A percentile compares a stretch with the other conserved stretches of the same genome.
Conservation (phyloP, 2,888 invertebrate genomes). For the Rosalia funebris region DNA sequence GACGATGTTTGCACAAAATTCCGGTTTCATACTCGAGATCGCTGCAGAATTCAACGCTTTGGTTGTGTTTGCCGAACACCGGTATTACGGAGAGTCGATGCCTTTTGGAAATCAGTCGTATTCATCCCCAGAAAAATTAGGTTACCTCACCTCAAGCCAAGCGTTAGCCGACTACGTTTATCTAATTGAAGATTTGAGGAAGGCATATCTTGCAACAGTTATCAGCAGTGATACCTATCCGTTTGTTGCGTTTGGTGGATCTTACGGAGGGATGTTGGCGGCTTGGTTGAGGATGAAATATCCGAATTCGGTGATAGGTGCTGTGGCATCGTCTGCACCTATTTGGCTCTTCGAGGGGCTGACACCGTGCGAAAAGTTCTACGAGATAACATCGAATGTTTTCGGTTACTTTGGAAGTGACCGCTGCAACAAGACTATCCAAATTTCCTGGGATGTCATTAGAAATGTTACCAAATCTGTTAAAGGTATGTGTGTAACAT, state of each 20-base stretch:
- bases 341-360: conserved; percentile 85
- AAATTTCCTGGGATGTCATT: conserved; percentile 80
- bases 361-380: conserved; percentile 80
- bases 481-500: conserved; percentile 25
- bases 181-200: conserved; percentile 73
- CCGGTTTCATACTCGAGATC: conserved; percentile 94
- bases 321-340: conserved; percentile 93
- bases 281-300: conserved; percentile 97
- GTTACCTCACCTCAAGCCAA: conserved; percentile 89
- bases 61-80: conserved; percentile 92
- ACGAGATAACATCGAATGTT: conserved; percentile 81
- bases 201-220: conserved; percentile 41
- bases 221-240: conserved; percentile 68
- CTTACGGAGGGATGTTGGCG: conserved; percentile 97
- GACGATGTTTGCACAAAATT: conserved; percentile 87
- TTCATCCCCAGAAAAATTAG: conserved; percentile 72
- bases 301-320: conserved; percentile 86
- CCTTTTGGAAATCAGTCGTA: conserved; percentile 86
- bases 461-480: conserved; percentile 65
- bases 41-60: conserved; percentile 83
- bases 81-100: conserved; percentile 91
- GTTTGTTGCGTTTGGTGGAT: conserved; percentile 87
- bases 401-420: conserved; percentile 67
- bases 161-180: conserved; percentile 93
- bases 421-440: conserved; percentile 77